A percentile compares a stretch with the other conserved stretches of the same genome.
Evolutionary conservation across 53 echinoderm and acorn worm species (phyloP).

Genomic region (Hippasteria phrygiana): DNA sequence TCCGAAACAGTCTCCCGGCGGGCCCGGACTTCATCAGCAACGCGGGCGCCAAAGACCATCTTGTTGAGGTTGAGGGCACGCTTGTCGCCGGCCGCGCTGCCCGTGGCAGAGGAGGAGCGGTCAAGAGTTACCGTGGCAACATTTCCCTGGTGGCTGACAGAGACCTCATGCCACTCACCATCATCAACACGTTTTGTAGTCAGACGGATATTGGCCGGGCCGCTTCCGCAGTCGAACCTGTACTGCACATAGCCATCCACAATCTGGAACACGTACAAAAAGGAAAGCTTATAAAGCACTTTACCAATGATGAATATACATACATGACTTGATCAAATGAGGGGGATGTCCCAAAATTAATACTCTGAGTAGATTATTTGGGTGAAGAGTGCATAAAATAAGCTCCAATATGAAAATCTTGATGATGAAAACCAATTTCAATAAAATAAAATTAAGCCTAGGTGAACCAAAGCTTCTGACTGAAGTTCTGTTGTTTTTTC

Average conservation of each 20-base stretch:
- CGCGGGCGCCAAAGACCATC: slow-evolving; percentile 81
- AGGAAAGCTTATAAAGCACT: neutral
- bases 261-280: slow-evolving; percentile 62
- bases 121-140: slow-evolving; percentile 85
- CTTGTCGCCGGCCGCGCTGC: slow-evolving; percentile 84
- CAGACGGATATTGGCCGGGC: slow-evolving; percentile 80
- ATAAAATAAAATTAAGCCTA: no score
- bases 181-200: slow-evolving; percentile 82
- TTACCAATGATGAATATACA: neutral
- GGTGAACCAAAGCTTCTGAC: no score
- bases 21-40: slow-evolving; percentile 24
- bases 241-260: slow-evolving; percentile 79
- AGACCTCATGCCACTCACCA: slow-evolving; percentile 90
- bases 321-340: no score
- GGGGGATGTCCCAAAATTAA: no score
- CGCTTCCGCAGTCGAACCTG: slow-evolving; percentile 88
- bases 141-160: slow-evolving; percentile 77
- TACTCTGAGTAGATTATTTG: no score
- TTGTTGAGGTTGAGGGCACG: slow-evolving; percentile 85
- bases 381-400: no score
- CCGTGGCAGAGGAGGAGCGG: slow-evolving; percentile 75
- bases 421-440: no score
- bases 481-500: no score
- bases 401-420: no score
- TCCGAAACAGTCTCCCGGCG: slow-evolving; percentile 54